Evolutionary conservation across 1,140 invertebrate species (phyloP).

Genomic region (Leptinotarsa texana): DNA sequence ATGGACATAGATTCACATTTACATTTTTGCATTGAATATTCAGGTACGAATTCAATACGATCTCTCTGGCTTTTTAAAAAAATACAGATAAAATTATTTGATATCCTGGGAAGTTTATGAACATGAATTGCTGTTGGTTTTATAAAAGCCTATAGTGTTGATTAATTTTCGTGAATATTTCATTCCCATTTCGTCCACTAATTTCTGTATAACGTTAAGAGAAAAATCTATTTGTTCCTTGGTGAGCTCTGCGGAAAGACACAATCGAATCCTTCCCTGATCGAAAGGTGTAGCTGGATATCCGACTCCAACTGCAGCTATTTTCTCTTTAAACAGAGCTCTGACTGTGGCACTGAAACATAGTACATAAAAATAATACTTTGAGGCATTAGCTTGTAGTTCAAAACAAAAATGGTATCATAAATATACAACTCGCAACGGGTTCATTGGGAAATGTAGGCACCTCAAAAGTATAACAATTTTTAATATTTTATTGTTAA

Average conservation of each 20-base stretch:
- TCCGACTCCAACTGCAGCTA: constrained; percentile 94
- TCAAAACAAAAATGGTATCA: too few species aligned
- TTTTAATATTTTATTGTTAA: too few species aligned
- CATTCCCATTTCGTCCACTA: constrained; percentile 71
- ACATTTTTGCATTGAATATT: too few species aligned
- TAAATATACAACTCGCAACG: too few species aligned
- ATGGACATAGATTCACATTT: too few species aligned
- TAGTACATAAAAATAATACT: too few species aligned
- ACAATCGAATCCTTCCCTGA: constrained; percentile 92
- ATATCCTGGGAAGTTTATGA: not conserved
- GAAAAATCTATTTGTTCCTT: constrained; percentile 94
- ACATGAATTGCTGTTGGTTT: constrained; percentile 42
- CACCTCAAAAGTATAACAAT: too few species aligned
- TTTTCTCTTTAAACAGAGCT: constrained; percentile 76
- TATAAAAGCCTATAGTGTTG: constrained; percentile 63
- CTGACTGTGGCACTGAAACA: constrained; percentile 77
- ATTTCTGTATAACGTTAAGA: constrained; percentile 70
- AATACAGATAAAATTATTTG: too few species aligned
- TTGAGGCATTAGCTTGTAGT: not conserved
- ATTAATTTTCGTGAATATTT: constrained; percentile 71
- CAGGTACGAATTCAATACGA: too few species aligned
- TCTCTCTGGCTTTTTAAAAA: too few species aligned
- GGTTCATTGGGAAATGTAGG: too few species aligned
- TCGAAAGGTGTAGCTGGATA: constrained; percentile 97
- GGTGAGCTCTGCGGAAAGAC: constrained; percentile 93